Conservation (phyloP, 2,888 invertebrate species). For the Venusia cambrica region DNA sequence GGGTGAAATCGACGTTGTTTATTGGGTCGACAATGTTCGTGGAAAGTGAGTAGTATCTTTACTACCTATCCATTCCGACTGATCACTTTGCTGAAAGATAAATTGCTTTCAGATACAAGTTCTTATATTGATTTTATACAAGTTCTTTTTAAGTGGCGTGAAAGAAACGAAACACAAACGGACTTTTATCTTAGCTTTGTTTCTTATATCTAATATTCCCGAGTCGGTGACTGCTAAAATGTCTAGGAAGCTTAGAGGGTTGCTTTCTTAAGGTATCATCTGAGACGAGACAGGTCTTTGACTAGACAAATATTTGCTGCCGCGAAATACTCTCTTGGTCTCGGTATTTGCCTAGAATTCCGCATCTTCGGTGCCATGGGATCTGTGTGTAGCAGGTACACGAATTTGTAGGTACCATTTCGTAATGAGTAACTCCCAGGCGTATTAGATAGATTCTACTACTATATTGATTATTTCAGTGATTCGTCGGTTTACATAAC, state of each 20-base stretch:
- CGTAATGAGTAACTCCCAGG: slow-evolving; percentile 8
- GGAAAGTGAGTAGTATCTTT: slow-evolving; percentile 28
- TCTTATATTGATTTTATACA: no score
- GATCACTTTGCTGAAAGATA: slow-evolving; percentile 17
- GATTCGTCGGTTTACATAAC: slow-evolving; percentile 12
- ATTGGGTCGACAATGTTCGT: slow-evolving; percentile 23
- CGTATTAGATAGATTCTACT: neutral
- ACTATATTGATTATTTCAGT: slow-evolving; percentile 6
- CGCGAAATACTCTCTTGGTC: slow-evolving; percentile 23
- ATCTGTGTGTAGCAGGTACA: slow-evolving; percentile 14
- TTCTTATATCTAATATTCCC: slow-evolving; percentile 24
- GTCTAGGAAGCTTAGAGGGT: slow-evolving; percentile 20
- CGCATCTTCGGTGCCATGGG: slow-evolving; percentile 9
- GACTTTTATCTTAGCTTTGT: no score
- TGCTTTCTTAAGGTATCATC: slow-evolving; percentile 22
- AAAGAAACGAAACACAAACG: no score
- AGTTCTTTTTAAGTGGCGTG: no score
- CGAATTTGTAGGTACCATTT: slow-evolving; percentile 9
- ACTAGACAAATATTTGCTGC: slow-evolving; percentile 31
- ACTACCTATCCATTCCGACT: slow-evolving; percentile 20
- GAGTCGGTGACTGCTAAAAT: slow-evolving; percentile 24
- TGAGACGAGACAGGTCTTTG: slow-evolving; percentile 30
- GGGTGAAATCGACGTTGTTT: slow-evolving; percentile 29
- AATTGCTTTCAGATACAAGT: no score
- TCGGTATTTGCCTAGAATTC: slow-evolving; percentile 26